A percentile compares a stretch with the other conserved stretches of the same genome.
These are phyloP conservation scores for Macquaria australasica DNA, from an alignment of 2,113 vertebrate genomes.

Conservation along the genomic window DNA sequence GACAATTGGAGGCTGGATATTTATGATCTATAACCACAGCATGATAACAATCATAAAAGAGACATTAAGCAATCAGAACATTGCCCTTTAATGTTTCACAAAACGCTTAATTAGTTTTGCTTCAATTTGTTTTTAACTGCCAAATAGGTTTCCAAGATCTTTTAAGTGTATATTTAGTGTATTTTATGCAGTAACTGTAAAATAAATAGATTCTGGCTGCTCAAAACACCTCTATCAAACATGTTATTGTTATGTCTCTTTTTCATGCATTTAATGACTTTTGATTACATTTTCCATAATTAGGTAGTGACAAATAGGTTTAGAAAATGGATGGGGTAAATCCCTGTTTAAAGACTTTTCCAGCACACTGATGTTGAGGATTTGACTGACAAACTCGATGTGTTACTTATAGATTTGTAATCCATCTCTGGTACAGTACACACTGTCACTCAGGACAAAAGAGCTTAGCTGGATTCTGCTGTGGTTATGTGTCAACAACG, in stretches of 20 bases:
- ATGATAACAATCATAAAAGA: background rate
- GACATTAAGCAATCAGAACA: background rate
- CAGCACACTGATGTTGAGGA: slow-evolving; percentile 47
- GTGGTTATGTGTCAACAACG: slow-evolving; percentile 41
- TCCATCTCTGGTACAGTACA: slow-evolving; percentile 66
- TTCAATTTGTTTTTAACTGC: background rate
- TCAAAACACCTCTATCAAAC: background rate
- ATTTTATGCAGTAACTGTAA: background rate
- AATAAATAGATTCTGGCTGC: background rate
- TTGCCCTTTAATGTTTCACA: background rate
- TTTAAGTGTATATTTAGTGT: background rate
- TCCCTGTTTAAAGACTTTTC: background rate
- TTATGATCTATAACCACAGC: background rate
- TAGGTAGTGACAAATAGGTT: background rate
- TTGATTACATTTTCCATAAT: background rate
- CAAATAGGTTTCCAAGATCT: background rate
- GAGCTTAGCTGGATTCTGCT: slow-evolving; percentile 63
- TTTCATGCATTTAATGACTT: background rate
- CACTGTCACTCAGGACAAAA: slow-evolving; percentile 57
- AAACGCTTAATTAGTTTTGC: background rate
- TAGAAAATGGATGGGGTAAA: background rate
- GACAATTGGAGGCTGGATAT: background rate
- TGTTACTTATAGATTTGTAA: slow-evolving; percentile 56
- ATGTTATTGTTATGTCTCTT: background rate
- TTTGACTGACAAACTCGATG: slow-evolving; percentile 23